Evolutionary conservation across 2,888 invertebrate species (phyloP), one percentile per base, ranked within the genome.

Genomic region (Steinernema scapterisci): DNA sequence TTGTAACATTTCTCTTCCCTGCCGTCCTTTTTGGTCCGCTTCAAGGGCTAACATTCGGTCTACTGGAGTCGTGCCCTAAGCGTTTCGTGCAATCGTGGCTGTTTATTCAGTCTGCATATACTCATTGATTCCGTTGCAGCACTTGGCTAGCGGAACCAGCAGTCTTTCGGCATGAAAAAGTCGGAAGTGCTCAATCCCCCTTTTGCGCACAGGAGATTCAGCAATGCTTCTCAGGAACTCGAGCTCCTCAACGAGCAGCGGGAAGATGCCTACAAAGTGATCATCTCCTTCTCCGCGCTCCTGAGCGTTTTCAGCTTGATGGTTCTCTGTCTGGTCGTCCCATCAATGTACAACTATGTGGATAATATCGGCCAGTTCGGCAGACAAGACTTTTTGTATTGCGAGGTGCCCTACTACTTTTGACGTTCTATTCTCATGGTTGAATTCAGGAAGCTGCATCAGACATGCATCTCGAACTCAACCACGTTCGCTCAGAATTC

Each of bases 281-380:
- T 87, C 70, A 87, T 87, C 76, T 78, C 75, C 16, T 73, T 83
- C 25, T 80, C 85, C 19, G 78, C 83, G 0, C 51, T 79, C 16
- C 72, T 86, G 44, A 85, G 85, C 21, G 76, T 87, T 23, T 44
- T 74, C 43, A 82, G 84, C 13, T 70, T 87, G n/a, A 77, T 86
- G 5, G 80, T 80, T 7, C 75, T 87, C n/a, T 82, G 85, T 71
- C 70, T 85, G 27, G 76, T 84, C 25, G 82, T 87, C 9, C 87
- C 87, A 0, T 81, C 84, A 7, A 80, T 87, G 81, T 87, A 87
- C 80, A 85, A 83, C 74, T 84, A 82, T 73, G 86, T 87, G 27
- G 82, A 84, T 63, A 87, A 82, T 72, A 82, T 87, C 76, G 80
- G 79, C 31, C 63, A 78, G n/a, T 87, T 86, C 74, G 78, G 81